These are phyloP conservation scores for Graphium colonna DNA, from an alignment of 2,888 invertebrate species.

Conservation along the genomic window DNA sequence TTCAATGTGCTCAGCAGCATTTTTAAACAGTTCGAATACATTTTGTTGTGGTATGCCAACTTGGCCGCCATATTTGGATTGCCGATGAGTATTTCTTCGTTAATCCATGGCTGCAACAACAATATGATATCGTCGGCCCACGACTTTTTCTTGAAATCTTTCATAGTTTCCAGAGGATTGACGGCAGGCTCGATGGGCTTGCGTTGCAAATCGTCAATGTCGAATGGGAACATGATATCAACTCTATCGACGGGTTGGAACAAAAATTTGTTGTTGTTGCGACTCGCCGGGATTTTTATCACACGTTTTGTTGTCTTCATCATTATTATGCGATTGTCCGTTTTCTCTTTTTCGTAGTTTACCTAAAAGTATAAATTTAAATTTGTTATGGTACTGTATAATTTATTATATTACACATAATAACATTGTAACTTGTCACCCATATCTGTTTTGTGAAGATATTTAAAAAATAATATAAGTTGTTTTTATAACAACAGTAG, in stretches of 20 bases:
- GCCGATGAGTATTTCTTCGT: constrained; percentile 43
- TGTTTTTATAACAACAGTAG: no score
- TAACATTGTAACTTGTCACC: background rate
- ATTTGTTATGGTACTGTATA: no score
- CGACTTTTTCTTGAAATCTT: constrained; percentile 58
- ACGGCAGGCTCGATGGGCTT: constrained; percentile 49
- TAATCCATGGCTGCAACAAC: constrained; percentile 59
- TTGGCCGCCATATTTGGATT: constrained; percentile 68
- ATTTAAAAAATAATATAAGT: no score
- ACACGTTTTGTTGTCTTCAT: constrained; percentile 87
- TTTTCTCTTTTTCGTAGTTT: constrained; percentile 77
- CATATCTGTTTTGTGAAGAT: background rate
- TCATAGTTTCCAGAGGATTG: constrained; percentile 53
- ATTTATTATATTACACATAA: constrained; percentile 62
- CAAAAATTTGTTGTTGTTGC: constrained; percentile 57
- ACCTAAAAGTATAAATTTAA: no score
- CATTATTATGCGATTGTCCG: constrained; percentile 81
- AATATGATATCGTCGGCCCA: constrained; percentile 66
- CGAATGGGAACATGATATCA: constrained; percentile 66
- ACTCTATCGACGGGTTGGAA: constrained; percentile 64
- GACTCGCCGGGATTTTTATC: constrained; percentile 81
- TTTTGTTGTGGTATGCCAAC: constrained; percentile 56
- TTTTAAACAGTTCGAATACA: constrained; percentile 55
- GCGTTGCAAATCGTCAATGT: constrained; percentile 49
- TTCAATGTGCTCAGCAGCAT: constrained; percentile 54